Base-by-base conservation (phyloP, 2,797 vertebrate genomes). In the Bradypodion pumilum region DNA sequence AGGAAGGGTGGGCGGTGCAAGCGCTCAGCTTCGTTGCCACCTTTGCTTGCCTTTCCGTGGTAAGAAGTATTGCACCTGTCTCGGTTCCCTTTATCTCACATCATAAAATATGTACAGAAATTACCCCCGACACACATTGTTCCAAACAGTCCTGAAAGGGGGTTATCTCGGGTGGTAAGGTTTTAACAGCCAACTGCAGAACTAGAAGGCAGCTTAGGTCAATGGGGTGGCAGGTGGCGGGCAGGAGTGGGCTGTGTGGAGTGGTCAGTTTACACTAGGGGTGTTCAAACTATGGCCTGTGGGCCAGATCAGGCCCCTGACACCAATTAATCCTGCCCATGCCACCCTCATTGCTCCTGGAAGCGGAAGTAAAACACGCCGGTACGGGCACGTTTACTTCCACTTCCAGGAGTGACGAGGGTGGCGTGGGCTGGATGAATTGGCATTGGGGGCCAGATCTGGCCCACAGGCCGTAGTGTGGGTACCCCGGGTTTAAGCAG, bases 131-230 rank as follows among this genome's bases (percentile, higher is more conserved):
- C 46, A 68, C 29, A 23, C 1, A 2, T 35, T 29, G 8, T 9
- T 44, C 29, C 56, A 42, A 68, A 59, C 25, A 25, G 46, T 46
- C 25, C 49, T 79, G 69, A n/a, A 79, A 5, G 7, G n/a, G 77
- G 91, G 89, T 90, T 94, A 91, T 93, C 92, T 87, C 83, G 90
- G 92, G 89, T 91, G 80, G 80, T 2, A 60, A 35, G 40, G 73
- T 35, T 84, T 80, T 89, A 88, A 87, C 78, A 69, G 59, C n/a
- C 29, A 74, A 65, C 59, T 16, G 46, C 52, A 81, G 72, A 60
- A 37, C 63, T 44, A 4, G 7, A 65, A 80, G 56, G 65, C 52
- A 49, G 37, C 21, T 25, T 37, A 40, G 78, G 87, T 12, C 65
- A 72, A 82, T 85, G 73, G 29, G 40, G 35, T 19, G 59, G 88